Evolutionary conservation across 1,140 invertebrate species (phyloP).

Genomic region (Drosophila kohkoa): DNA sequence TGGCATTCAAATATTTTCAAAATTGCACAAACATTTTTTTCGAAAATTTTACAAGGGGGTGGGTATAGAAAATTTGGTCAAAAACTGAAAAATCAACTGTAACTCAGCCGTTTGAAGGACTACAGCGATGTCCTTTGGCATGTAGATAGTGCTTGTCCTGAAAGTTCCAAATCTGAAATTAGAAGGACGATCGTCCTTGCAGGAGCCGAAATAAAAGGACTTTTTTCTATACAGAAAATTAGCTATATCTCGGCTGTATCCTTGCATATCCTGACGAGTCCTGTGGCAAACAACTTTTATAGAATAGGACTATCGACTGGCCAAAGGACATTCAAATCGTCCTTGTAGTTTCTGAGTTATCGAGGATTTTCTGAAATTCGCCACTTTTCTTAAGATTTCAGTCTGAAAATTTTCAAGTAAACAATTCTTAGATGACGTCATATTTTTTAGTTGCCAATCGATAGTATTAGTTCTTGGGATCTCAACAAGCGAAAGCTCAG

Average conservation of each 20-base stretch:
- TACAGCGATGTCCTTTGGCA: neutral
- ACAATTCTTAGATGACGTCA: neutral
- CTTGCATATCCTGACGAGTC: neutral
- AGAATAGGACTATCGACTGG: neutral
- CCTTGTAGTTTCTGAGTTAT: neutral
- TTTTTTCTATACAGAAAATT: neutral
- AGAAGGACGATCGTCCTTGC: neutral
- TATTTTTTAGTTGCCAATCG: neutral
- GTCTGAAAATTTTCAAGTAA: neutral
- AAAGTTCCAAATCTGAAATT: neutral
- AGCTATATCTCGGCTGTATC: neutral
- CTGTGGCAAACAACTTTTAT: neutral
- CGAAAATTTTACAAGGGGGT: slow-evolving; percentile 1
- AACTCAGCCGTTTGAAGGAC: neutral
- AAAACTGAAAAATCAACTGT: neutral
- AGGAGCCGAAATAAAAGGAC: neutral
- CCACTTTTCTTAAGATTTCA: neutral
- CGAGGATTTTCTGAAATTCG: neutral
- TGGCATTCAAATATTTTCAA: slow-evolving; percentile 3
- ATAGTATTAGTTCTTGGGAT: neutral
- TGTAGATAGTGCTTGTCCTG: neutral
- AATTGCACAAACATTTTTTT: neutral
- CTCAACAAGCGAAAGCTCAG: neutral
- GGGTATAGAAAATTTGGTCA: neutral
- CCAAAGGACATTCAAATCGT: neutral